Evolutionary conservation across 2,797 vertebrate species (phyloP), one percentile per base, ranked within the genome.

Genomic region (Paratrypauchen microcephalus): DNA sequence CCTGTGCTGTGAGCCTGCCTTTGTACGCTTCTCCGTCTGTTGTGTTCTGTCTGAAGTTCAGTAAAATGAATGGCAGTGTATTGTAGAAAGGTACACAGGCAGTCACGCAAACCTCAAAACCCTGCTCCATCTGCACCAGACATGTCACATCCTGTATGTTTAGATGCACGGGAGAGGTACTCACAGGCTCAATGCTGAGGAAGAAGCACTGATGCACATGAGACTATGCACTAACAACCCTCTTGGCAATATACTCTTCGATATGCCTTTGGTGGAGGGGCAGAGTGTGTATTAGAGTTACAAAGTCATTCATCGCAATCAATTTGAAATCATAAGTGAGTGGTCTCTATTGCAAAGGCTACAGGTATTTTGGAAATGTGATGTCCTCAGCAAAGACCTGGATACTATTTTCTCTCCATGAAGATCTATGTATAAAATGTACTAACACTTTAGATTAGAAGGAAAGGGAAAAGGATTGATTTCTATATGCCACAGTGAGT

Each of bases 91-190:
- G 71, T 68, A 73, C 72, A 80, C 65, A 81, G 48, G 58, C 72
- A 77, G 86, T 85, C 85, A 90, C 55, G 75, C 79, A 73, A 86
- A 68, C 71, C 68, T 30, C 70, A 64, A 65, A 62, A 66, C 71
- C 80, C 74, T 4, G 16, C 55, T 41, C 67, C 73, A 65, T 83
- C 66, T 70, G 74, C 83, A 70, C 64, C 61, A 66, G 76, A 75
- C 82, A 80, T 85, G 88, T 84, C 84, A 76, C 78, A 69, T 84
- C 76, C 65, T 88, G 82, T 78, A 80, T 78, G 71, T 54, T 50
- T 47, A 83, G 77, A 78, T 56, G 47, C 75, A 1, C 48, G 50
- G 63, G 65, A 60, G 52, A 24, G 66, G 70, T 85, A 79, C 82
- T 81, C 57, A 50, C 62, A 82, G 59, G 41, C 41, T 45, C 41